phyloP scores from a whole-genome alignment of 2,797 vertebrate genomes.

The Garrulus glandarius region DNA sequence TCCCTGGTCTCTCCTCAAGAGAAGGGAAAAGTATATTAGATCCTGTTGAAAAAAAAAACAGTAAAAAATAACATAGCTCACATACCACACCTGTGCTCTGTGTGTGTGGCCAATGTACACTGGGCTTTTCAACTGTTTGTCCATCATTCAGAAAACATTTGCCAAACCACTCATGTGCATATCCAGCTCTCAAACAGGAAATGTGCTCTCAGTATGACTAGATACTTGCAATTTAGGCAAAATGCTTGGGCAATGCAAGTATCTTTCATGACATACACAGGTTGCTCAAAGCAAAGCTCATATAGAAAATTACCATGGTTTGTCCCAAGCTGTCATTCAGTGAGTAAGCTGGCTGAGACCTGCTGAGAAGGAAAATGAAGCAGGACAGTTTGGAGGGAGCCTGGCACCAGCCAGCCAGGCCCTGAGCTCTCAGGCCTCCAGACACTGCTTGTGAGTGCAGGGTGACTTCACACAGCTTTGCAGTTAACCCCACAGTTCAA shows the following conservation, averaged over 20 bases:
- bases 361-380: background rate
- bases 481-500: background rate
- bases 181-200: background rate
- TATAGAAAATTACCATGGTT: background rate
- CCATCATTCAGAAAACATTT: background rate
- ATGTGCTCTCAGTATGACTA: background rate
- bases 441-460: background rate
- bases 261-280: fast-evolving
- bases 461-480: background rate
- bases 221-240: background rate
- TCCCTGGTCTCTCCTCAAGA: background rate
- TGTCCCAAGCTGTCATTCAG: background rate
- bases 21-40: background rate
- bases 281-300: background rate
- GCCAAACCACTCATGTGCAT: background rate
- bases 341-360: background rate
- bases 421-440: background rate
- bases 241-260: background rate
- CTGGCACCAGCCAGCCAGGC: background rate
- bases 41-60: background rate
- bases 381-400: background rate
- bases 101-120: background rate
- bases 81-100: background rate
- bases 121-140: background rate
- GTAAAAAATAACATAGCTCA: background rate